Evolutionary conservation across 1,140 invertebrate genomes (phyloP).

Genomic region (Plectus sambesii): DNA sequence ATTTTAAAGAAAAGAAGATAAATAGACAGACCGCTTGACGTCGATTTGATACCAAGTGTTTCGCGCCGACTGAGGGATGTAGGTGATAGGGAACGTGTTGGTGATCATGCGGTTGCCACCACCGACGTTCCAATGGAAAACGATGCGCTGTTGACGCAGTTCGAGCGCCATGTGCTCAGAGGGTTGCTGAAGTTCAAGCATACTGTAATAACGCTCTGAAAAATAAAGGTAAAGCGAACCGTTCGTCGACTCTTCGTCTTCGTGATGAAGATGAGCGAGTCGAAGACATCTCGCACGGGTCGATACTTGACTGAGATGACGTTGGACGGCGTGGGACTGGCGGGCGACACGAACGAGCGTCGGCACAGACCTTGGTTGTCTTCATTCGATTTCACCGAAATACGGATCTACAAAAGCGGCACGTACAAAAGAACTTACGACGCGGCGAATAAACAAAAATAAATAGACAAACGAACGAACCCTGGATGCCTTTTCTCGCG

Average conservation of each 20-base stretch:
- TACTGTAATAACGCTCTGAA: too few species aligned
- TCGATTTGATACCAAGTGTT: constrained; percentile 43
- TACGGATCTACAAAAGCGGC: constrained; percentile 30
- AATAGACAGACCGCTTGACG: constrained; percentile 12
- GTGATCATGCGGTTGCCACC: constrained; percentile 31
- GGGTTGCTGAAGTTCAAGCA: constrained; percentile 22
- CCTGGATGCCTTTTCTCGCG: constrained; percentile 39
- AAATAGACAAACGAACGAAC: constrained; percentile 11
- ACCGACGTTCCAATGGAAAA: constrained; percentile 42
- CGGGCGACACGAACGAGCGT: constrained; percentile 37
- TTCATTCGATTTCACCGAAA: constrained; percentile 32
- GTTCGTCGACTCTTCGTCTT: constrained; percentile 37
- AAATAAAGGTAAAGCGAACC: constrained; percentile 12
- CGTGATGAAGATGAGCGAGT: constrained; percentile 36
- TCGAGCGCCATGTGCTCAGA: constrained; percentile 42
- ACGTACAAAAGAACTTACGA: background rate
- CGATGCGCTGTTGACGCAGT: constrained; percentile 36
- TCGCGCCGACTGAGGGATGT: constrained; percentile 37
- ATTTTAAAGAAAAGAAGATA: constrained; percentile 17
- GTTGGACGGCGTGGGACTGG: constrained; percentile 36
- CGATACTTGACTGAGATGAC: constrained; percentile 35
- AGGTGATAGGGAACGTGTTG: constrained; percentile 36
- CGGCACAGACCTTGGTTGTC: constrained; percentile 27
- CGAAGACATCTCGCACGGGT: constrained; percentile 34
- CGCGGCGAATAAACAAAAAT: too few species aligned